Percentiles rank a stretch among this genome's conserved stretches.
These are phyloP conservation scores for Gryllus longicercus DNA, from an alignment of 2,888 invertebrate genomes.

Conservation along the genomic window DNA sequence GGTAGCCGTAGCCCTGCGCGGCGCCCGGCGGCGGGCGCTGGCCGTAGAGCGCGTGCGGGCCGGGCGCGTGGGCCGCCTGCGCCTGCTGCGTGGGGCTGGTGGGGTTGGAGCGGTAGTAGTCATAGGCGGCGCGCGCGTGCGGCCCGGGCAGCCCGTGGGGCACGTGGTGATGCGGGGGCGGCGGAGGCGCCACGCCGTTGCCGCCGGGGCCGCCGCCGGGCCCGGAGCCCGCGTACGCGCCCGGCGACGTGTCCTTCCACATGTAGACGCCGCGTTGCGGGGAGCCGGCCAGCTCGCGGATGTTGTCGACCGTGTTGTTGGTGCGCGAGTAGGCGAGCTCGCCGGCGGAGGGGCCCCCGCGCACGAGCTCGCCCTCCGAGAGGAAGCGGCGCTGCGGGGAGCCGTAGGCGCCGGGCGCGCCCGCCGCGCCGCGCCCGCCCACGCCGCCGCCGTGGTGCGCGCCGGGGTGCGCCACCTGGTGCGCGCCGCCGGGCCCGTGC, in stretches of 20 bases:
- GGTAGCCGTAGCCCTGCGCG: conserved; percentile 50
- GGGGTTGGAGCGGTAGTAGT: conserved; percentile 66
- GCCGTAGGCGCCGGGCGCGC: conserved; percentile 45
- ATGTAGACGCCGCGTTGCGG: conserved; percentile 78
- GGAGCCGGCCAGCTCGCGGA: conserved; percentile 81
- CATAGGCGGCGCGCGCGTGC: conserved; percentile 43
- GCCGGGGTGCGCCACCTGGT: conserved; percentile 42
- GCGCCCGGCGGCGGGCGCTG: conserved; percentile 44
- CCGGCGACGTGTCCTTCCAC: conserved; percentile 75
- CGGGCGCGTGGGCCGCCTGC: conserved; percentile 36
- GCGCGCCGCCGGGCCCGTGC: conserved; percentile 39
- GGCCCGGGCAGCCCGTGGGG: conserved; percentile 33
- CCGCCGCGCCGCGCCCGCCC: conserved; percentile 23
- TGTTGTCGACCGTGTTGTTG: conserved; percentile 79
- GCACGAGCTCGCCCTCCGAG: conserved; percentile 76
- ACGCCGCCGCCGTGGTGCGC: conserved; percentile 42
- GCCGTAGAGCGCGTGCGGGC: conserved; percentile 45
- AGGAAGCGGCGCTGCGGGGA: conserved; percentile 75
- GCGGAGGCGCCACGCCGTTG: conserved; percentile 31
- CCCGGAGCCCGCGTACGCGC: conserved; percentile 55
- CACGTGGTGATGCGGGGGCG: conserved; percentile 39
- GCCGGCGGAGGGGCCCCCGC: conserved; percentile 52
- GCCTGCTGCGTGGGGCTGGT: conserved; percentile 65
- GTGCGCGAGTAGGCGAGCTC: conserved; percentile 63
- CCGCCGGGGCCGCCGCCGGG: conserved; percentile 30